Base-by-base conservation (phyloP, 1,140 invertebrate species). In the Trichomalopsis sarcophagae region DNA sequence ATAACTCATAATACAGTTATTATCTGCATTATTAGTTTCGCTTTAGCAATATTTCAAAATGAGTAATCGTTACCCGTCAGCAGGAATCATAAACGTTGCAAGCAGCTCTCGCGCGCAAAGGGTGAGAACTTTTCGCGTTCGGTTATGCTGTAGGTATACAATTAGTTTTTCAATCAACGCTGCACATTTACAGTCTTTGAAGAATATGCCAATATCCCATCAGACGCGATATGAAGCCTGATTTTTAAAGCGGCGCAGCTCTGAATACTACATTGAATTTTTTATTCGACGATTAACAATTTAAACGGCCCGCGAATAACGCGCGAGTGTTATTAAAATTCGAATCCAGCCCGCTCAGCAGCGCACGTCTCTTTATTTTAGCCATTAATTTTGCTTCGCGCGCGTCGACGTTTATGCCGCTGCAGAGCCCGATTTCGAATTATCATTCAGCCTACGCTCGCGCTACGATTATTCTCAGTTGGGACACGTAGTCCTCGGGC, bases 361-460 rank as follows among this genome's bases (percentile, higher is more conserved):
- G n/a, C 50, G 50, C 27, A 23, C n/a, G 21, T 79, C 14, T 10
- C 47, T 10, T 33, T n/a, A 11, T 79, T 33, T 33, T 9, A 36
- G 13, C 66, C 66, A 71, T 71, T 71, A 71, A 81, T 81, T 81
- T 81, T 27, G 44, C 69, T 71, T 81, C 33, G 33, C 33, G 33
- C 40, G 40, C 79, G 44, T 81, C 68, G 13, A 4, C 27, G 79
- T 23, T 71, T 81, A 71, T 47, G 27, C 11, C 14, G 44, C 4
- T 4, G 44, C 14, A 9, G 1, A 27, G 21, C 66, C 79, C 23
- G 66, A 47, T 69, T 81, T 11, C 7, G 44, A 81, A 81, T 81
- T 81, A 71, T 81, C 79, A 81, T 81, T 81, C 79, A 44, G 36
- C 68, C 79, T 81, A 71, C 79, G 79, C 55, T 62, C 66, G 44